Base-by-base conservation (phyloP, 1,140 invertebrate genomes). In the Pogonognathellus flavescens region DNA sequence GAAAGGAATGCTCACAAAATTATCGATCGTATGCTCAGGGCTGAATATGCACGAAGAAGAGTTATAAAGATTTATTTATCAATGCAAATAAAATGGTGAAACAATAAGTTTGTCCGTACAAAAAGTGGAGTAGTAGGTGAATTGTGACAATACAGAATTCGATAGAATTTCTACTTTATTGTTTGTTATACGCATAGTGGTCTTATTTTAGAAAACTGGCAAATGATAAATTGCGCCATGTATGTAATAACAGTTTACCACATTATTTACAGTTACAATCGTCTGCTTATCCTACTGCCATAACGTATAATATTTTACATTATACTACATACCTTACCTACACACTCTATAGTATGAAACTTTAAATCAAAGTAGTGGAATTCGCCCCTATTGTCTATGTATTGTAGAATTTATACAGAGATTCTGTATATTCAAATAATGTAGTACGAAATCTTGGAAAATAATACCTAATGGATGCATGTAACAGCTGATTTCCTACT, bases 221-320 rank as follows among this genome's bases (percentile, higher is more conserved):
- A 76, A 76, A 76, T 76, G 70, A 76, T 76, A 76, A 76, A 76
- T 76, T 50, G 70, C 70, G 70, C 70, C 70, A 76, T 50, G 25
- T 76, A 76, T 41, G 31, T 41, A 41, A 41, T 31, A 76, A 76
- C 70, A 18, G 70, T 76, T 70, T 76, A 76, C 70, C 31, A 41
- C 70, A 25, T 76, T 49, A 76, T 76, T 76, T 76, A 76, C 70
- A 76, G 31, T 76, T 31, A 41, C 31, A 41, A 41, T 57, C 49
- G n/a, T 76, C 70, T n/a, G n/a, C n/a, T 50, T 76, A 76, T 50
- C 70, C 31, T 76, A 76, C 70, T 76, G 41, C 70, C 14, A 41
- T 57, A 57, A 4, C 53, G n/a, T 10, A 57, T 57, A 14, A n/a
- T 57, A 13, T n/a, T 2, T 5, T 57, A 18, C 62, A 20, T 25